Evolutionary conservation across 2,888 invertebrate genomes (phyloP).

Genomic region (Mesorhabditis spiculigera): DNA sequence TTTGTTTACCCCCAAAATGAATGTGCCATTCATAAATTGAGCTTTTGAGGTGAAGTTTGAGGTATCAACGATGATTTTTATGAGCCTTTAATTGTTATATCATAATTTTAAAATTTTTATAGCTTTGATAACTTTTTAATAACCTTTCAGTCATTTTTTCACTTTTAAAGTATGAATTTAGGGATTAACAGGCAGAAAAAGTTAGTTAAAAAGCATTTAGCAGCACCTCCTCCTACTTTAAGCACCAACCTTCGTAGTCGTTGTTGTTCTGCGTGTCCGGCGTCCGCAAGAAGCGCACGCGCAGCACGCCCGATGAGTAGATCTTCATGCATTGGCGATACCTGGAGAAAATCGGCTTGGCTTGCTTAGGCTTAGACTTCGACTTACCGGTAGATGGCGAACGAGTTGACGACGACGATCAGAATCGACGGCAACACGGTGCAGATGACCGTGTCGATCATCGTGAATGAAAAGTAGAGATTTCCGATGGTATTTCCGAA

Average conservation of each 20-base stretch:
- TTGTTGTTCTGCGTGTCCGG: constrained; percentile 9
- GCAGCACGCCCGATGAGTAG: constrained; percentile 52
- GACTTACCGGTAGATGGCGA: constrained; percentile 43
- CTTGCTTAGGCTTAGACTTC: not conserved
- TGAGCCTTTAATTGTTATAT: too few species aligned
- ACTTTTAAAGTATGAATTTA: too few species aligned
- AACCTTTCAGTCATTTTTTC: too few species aligned
- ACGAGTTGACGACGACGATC: constrained; percentile 53
- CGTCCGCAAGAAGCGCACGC: constrained; percentile 47
- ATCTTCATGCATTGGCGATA: constrained; percentile 57
- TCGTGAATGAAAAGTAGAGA: constrained; percentile 49
- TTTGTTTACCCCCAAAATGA: too few species aligned
- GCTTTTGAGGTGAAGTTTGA: too few species aligned
- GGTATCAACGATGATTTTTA: too few species aligned
- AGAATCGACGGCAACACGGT: constrained; percentile 50
- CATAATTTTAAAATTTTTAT: too few species aligned
- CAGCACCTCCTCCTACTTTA: too few species aligned
- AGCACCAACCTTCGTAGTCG: constrained; percentile 11
- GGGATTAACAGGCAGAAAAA: too few species aligned
- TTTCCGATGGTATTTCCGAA: constrained; percentile 23
- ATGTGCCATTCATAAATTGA: too few species aligned
- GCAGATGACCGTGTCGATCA: constrained; percentile 49
- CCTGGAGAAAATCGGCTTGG: not conserved
- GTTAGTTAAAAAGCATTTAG: too few species aligned
- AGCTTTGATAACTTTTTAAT: too few species aligned